These are phyloP conservation scores for Laspeyria flexula DNA, from an alignment of 2,888 invertebrate species.

Conservation along the genomic window DNA sequence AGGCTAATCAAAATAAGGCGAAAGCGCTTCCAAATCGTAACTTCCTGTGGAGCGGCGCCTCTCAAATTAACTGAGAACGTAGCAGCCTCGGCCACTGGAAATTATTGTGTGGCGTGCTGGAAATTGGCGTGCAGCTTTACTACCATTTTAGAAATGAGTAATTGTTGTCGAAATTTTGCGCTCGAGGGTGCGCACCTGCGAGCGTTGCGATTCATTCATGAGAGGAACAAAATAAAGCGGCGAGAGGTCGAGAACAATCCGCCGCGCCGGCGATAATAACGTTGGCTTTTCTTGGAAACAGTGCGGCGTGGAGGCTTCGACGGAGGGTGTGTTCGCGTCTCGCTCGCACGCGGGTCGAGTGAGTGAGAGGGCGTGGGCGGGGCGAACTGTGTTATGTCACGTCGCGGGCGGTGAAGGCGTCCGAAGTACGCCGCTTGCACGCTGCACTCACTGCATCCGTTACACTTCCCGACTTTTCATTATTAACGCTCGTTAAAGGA, in stretches of 20 bases:
- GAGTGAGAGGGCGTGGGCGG: constrained; percentile 79
- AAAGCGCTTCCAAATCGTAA: constrained; percentile 66
- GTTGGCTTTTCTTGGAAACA: constrained; percentile 83
- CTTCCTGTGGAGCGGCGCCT: constrained; percentile 77
- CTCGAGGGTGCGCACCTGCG: constrained; percentile 80
- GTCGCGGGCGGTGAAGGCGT: constrained; percentile 71
- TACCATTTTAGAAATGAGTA: constrained; percentile 70
- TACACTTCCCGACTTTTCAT: constrained; percentile 74
- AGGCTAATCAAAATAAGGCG: constrained; percentile 61
- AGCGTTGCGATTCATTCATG: constrained; percentile 80
- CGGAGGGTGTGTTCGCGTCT: constrained; percentile 69
- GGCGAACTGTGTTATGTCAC: constrained; percentile 76
- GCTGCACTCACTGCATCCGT: constrained; percentile 55
- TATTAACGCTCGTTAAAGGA: constrained; percentile 62
- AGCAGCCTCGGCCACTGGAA: constrained; percentile 73
- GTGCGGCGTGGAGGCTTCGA: constrained; percentile 76
- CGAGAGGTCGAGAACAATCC: constrained; percentile 79
- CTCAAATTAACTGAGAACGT: constrained; percentile 66
- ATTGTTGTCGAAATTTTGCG: constrained; percentile 72
- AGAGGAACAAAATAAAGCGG: constrained; percentile 67
- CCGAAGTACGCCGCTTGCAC: constrained; percentile 60
- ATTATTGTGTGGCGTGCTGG: constrained; percentile 77
- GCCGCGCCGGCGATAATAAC: constrained; percentile 78
- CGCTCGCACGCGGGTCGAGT: constrained; percentile 61
- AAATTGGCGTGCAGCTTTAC: constrained; percentile 72